A percentile compares a stretch with the other conserved stretches of the same genome.
phyloP scores from a whole-genome alignment of 2,113 vertebrate species.

The Taxidea taxus region DNA sequence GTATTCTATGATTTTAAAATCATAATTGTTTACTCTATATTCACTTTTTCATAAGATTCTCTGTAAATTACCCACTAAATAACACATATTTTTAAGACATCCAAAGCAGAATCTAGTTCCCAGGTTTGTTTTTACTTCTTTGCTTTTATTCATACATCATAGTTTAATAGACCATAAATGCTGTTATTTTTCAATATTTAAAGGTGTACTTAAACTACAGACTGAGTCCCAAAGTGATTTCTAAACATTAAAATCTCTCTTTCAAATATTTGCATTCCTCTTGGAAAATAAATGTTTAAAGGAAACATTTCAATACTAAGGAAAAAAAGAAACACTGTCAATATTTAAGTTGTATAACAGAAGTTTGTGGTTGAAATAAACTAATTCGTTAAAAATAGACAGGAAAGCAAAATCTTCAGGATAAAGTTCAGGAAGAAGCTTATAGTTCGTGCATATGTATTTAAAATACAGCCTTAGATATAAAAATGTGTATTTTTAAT shows the following conservation, averaged over 20 bases:
- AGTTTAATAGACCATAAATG: not conserved
- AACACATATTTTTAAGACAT: conserved; percentile 51
- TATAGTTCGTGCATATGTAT: not conserved
- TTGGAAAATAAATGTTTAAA: conserved; percentile 32
- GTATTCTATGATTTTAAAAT: conserved; percentile 63
- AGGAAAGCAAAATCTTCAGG: not conserved
- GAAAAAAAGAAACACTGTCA: not conserved
- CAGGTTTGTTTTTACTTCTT: not conserved
- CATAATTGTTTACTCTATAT: conserved; percentile 62
- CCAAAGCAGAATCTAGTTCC: not conserved
- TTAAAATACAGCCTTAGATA: not conserved
- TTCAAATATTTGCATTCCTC: conserved; percentile 8
- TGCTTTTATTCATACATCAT: not conserved
- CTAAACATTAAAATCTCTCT: not conserved
- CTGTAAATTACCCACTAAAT: conserved; percentile 67
- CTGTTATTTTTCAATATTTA: not conserved
- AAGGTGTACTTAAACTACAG: conserved; percentile 17
- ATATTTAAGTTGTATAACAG: not conserved
- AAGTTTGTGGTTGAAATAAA: not conserved
- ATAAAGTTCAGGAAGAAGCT: not conserved
- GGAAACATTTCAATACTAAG: not conserved
- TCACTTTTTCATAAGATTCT: conserved; percentile 63
- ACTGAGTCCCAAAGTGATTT: not conserved
- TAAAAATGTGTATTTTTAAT: not conserved
- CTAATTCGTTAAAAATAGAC: not conserved